phyloP scores from a whole-genome alignment of 2,113 vertebrate species.

The Clarias batrachus region DNA sequence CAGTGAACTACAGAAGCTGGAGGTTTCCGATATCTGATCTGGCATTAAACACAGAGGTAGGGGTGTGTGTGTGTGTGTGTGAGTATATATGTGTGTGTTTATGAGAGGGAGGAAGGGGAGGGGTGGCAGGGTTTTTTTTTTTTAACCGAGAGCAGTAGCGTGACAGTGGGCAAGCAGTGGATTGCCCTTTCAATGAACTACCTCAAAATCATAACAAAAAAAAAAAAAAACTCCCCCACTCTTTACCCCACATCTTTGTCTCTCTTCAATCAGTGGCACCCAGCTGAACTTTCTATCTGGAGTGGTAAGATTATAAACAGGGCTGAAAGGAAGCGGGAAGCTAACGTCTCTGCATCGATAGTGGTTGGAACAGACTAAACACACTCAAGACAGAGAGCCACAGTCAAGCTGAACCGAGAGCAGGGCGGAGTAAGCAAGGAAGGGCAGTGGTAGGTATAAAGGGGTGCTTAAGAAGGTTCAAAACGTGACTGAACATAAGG shows the following conservation, averaged over 20 bases:
- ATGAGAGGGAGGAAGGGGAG: not conserved
- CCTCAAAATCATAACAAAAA: constrained; percentile 31
- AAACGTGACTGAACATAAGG: not conserved
- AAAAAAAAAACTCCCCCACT: constrained; percentile 9
- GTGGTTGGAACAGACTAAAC: constrained; percentile 48
- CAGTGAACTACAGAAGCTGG: constrained; percentile 20
- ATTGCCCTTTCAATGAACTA: constrained; percentile 35
- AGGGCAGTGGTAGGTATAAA: not conserved
- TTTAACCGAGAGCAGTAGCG: not conserved
- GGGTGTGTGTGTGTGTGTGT: not conserved
- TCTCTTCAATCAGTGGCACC: constrained; percentile 33
- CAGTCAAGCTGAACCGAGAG: not conserved
- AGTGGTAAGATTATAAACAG: constrained; percentile 48
- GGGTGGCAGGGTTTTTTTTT: not conserved
- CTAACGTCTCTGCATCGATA: constrained; percentile 18
- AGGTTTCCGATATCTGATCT: constrained; percentile 52
- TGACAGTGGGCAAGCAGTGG: constrained; percentile 12
- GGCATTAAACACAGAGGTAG: constrained; percentile 6
- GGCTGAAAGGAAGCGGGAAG: constrained; percentile 37
- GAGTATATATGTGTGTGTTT: constrained; percentile 9
- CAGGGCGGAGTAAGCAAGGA: not conserved
- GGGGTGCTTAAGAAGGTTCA: not conserved
- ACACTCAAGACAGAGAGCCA: constrained; percentile 42
- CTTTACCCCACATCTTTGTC: constrained; percentile 8
- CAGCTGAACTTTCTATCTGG: constrained; percentile 48